Conservation (phyloP, 2,888 invertebrate species). For the Agonum fuliginosum region DNA sequence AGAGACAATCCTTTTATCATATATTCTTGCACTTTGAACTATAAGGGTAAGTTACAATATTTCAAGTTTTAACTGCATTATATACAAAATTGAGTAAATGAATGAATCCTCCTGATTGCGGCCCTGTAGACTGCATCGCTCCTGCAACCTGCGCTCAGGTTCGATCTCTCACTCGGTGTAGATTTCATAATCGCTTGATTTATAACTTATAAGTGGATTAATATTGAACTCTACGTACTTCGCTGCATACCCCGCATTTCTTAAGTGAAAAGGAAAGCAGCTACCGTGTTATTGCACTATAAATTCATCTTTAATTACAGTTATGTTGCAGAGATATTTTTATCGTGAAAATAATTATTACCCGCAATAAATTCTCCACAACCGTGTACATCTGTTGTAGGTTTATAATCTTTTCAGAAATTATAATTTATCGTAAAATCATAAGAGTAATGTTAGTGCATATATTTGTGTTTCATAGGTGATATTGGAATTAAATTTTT, state of each 20-base stretch:
- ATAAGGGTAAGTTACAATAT: too few species aligned
- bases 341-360: constrained; percentile 39
- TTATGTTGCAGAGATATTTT: constrained; percentile 25
- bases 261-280: constrained; percentile 50
- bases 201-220: constrained; percentile 53
- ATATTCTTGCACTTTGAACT: too few species aligned
- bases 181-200: constrained; percentile 53
- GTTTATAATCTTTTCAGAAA: constrained; percentile 20
- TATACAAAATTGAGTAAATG: too few species aligned
- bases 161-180: constrained; percentile 18
- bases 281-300: constrained; percentile 51
- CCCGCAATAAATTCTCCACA: constrained; percentile 28
- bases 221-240: not conserved
- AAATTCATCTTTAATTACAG: constrained; percentile 52
- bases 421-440: constrained; percentile 25
- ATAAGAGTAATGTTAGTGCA: constrained; percentile 1
- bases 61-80: too few species aligned
- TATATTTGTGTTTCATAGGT: constrained; percentile 8
- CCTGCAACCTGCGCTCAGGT: not conserved
- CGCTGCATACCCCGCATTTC: constrained; percentile 8
- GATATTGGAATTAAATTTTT: constrained; percentile 19
- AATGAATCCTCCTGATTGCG: not conserved
- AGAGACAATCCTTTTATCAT: not conserved
- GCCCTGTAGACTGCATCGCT: not conserved
- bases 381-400: constrained; percentile 26